A percentile compares a stretch with the other conserved stretches of the same genome.
Conservation (phyloP, 1,140 invertebrate species). For the Kradibia gibbosae region DNA sequence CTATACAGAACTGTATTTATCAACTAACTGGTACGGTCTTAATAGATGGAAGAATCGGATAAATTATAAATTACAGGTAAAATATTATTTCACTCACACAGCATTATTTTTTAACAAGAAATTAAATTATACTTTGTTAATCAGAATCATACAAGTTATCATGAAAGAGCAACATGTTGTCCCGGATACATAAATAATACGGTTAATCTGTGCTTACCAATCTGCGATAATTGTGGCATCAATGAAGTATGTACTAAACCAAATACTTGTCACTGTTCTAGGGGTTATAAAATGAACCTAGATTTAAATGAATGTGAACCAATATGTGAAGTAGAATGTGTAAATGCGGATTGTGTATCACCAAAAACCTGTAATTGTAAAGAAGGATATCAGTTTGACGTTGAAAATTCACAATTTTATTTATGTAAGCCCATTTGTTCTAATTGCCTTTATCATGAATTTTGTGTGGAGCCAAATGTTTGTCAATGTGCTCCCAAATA, state of each 20-base stretch:
- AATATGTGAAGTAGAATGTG: slow-evolving; percentile 32
- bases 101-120: not conserved
- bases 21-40: slow-evolving; percentile 40
- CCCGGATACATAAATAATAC: slow-evolving; percentile 69
- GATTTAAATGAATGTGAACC: slow-evolving; percentile 33
- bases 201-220: slow-evolving; percentile 34
- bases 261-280: slow-evolving; percentile 49
- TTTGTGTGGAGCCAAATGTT: slow-evolving; percentile 53
- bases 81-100: not conserved
- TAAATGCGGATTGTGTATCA: slow-evolving; percentile 54
- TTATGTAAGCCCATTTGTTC: slow-evolving; percentile 56
- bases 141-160: slow-evolving; percentile 46
- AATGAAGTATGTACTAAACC: slow-evolving; percentile 49
- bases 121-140: not conserved
- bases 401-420: not conserved
- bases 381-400: slow-evolving; percentile 54
- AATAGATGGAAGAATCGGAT: slow-evolving; percentile 42
- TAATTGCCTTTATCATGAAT: slow-evolving; percentile 44
- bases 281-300: slow-evolving; percentile 48
- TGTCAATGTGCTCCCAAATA: slow-evolving; percentile 55
- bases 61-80: slow-evolving; percentile 57
- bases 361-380: slow-evolving; percentile 61
- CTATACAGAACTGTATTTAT: slow-evolving; percentile 52
- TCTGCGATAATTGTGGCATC: slow-evolving; percentile 42
- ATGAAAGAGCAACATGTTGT: slow-evolving; percentile 72